phyloP scores from a whole-genome alignment of 2,797 vertebrate genomes.

The Artibeus lituratus region DNA sequence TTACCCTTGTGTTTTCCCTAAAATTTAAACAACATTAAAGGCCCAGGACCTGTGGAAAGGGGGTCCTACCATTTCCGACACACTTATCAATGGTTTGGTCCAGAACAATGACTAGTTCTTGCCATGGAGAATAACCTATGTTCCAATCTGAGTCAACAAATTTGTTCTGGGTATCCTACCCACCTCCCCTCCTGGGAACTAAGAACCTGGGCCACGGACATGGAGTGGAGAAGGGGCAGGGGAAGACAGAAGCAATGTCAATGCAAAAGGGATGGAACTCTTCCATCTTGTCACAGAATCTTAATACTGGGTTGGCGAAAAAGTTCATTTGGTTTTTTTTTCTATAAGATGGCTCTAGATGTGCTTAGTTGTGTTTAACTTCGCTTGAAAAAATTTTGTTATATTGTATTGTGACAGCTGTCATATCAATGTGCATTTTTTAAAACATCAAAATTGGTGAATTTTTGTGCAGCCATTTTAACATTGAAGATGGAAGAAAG shows the following conservation, averaged over 20 bases:
- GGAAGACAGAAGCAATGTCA: neutral
- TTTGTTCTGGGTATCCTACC: no score
- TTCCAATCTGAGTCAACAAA: neutral
- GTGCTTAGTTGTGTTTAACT: neutral
- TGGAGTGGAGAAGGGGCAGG: accelerated
- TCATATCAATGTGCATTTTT: neutral
- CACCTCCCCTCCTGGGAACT: neutral
- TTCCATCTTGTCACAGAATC: neutral
- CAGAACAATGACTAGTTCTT: neutral
- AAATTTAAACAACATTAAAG: neutral
- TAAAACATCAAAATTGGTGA: neutral
- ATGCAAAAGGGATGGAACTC: neutral
- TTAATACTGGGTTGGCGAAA: neutral
- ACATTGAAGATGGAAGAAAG: neutral
- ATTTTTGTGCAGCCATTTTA: neutral
- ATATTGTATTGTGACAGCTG: neutral
- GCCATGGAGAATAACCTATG: neutral
- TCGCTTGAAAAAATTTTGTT: neutral
- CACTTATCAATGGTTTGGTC: neutral
- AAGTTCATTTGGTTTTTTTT: neutral
- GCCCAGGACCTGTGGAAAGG: neutral
- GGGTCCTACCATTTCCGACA: neutral
- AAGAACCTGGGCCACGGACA: accelerated
- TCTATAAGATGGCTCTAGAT: neutral
- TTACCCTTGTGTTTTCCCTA: neutral